A percentile compares a stretch with the other conserved stretches of the same genome.
These are phyloP conservation scores for Bucco capensis DNA, from an alignment of 2,113 vertebrate genomes.

Conservation along the genomic window DNA sequence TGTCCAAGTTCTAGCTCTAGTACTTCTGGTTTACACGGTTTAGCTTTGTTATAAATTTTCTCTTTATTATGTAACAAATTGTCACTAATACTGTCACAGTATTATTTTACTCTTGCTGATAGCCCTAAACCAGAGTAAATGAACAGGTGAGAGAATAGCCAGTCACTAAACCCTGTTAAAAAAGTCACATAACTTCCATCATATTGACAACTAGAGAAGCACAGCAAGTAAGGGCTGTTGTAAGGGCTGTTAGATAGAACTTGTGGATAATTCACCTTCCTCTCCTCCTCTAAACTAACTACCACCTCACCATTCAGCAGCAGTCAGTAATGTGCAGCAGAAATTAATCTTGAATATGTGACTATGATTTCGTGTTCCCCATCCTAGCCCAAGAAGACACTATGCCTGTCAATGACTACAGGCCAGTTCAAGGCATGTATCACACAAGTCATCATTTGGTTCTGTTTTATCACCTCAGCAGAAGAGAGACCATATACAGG, in stretches of 20 bases:
- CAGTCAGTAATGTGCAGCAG: neutral
- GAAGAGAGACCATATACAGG: neutral
- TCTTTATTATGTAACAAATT: neutral
- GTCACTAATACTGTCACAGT: neutral
- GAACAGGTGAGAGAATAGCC: neutral
- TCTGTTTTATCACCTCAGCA: neutral
- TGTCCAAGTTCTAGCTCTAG: neutral
- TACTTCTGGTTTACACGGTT: neutral
- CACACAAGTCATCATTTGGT: neutral
- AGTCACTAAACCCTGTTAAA: neutral
- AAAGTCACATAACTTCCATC: neutral
- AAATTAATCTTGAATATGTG: neutral
- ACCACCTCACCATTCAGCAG: neutral
- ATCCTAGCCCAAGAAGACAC: neutral
- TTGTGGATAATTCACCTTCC: neutral
- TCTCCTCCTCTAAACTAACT: neutral
- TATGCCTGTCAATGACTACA: neutral
- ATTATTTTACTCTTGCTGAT: neutral
- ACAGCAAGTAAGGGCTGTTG: neutral
- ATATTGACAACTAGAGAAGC: neutral
- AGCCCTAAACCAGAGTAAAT: neutral
- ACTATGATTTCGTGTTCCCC: neutral
- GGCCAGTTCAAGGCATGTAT: neutral
- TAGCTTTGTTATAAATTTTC: neutral
- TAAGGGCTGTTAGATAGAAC: neutral